Base-by-base conservation (phyloP, 2,797 vertebrate genomes). In the Gouania willdenowi region DNA sequence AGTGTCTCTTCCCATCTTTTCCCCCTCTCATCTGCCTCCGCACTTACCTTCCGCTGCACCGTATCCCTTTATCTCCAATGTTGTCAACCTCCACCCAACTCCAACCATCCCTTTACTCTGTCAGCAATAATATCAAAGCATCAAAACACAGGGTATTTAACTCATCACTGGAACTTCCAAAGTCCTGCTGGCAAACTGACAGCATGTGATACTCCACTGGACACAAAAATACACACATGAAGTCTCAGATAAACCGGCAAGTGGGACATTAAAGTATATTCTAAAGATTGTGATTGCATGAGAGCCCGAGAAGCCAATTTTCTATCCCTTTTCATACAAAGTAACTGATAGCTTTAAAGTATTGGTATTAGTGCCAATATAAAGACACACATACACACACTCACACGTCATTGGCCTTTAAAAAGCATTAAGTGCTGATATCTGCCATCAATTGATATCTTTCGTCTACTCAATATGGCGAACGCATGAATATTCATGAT, bases 401-500 rank as follows among this genome's bases (percentile, higher is more conserved):
- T 41, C 40, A 30, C 12, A 36, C 4, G 58, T 69, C 69, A 52
- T 66, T 75, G 56, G 61, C 50, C 50, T 75, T 61, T 72, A 57
- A 71, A 79, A 71, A 0, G 14, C 48, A 49, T 31, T 81, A 83
- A 85, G 70, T 80, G 75, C 81, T 83, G 83, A 83, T 43, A 62
- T 66, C n/a, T 33, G 23, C 51, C 52, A 78, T 83, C 76, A 68
- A 76, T 75, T 78, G 66, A 69, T 73, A 77, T 77, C 77, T 80
- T 71, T 77, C 72, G 67, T 80, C 71, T 59, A 66, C 60, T 68
- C 66, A 44, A 77, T 79, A 75, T 65, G 55, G 50, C 24, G 39
- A 65, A 58, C 33, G 61, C 70, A 74, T 79, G 75, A 76, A 77
- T 84, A 85, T 79, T 81, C 81, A 63, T 78, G 69, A 66, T 73